These are phyloP conservation scores for Eurystomus gularis DNA, from an alignment of 2,113 vertebrate species.

Conservation along the genomic window DNA sequence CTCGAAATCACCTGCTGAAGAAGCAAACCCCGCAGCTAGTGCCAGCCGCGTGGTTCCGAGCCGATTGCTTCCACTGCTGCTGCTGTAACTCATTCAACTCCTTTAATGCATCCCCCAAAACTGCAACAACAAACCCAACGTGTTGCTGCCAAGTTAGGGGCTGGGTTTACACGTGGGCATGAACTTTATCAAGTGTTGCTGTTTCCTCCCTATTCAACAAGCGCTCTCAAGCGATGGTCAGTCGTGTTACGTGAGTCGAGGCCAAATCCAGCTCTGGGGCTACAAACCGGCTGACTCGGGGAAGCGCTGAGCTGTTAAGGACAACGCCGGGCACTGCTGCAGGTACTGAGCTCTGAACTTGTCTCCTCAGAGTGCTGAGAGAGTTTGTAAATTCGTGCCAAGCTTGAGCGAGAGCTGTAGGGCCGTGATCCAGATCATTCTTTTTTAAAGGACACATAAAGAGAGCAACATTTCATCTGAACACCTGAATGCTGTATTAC, in stretches of 20 bases:
- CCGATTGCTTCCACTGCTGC: neutral
- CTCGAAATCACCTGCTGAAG: neutral
- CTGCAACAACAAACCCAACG: too few relatives aligned
- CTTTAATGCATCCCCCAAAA: neutral
- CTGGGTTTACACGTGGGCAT: neutral
- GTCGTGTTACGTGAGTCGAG: neutral
- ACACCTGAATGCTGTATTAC: neutral
- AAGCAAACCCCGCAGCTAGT: neutral
- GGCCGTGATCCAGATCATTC: neutral
- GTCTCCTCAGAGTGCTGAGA: neutral
- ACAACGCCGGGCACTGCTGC: rapidly evolving
- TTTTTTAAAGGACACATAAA: neutral
- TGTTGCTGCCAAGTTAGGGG: neutral
- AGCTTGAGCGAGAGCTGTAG: neutral
- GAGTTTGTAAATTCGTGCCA: neutral
- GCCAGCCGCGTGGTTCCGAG: neutral
- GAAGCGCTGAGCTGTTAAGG: neutral
- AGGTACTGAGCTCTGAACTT: neutral
- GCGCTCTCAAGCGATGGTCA: neutral
- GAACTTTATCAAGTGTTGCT: neutral
- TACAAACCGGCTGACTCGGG: neutral
- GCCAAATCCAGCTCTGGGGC: neutral
- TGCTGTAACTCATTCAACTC: neutral
- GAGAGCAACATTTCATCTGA: neutral
- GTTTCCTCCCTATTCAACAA: rapidly evolving